A percentile compares a stretch with the other conserved stretches of the same genome.
phyloP scores from a whole-genome alignment of 2,888 invertebrate species.

The Actias luna region DNA sequence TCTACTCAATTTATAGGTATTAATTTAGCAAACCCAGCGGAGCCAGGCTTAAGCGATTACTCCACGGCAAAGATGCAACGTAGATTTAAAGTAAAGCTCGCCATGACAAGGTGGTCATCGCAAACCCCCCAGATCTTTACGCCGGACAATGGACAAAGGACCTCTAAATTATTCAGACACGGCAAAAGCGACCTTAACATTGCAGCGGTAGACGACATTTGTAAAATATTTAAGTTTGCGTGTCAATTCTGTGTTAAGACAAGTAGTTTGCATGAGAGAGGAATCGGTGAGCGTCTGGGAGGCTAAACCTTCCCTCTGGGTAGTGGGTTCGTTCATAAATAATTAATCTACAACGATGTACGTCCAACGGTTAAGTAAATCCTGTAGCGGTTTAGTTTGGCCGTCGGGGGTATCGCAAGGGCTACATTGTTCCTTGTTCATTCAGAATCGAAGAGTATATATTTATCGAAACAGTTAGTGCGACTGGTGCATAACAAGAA shows the following conservation, averaged over 20 bases:
- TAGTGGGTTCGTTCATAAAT: constrained; percentile 71
- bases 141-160: constrained; percentile 77
- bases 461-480: not conserved
- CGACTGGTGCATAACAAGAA: not conserved
- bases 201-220: constrained; percentile 58
- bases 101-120: constrained; percentile 81
- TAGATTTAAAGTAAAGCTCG: constrained; percentile 75
- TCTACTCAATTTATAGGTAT: constrained; percentile 59
- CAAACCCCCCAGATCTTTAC: constrained; percentile 73
- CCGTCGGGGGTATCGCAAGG: constrained; percentile 44
- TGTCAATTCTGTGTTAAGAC: constrained; percentile 75
- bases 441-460: not conserved
- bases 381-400: constrained; percentile 59
- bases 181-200: constrained; percentile 72
- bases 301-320: constrained; percentile 69
- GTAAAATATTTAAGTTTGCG: constrained; percentile 70
- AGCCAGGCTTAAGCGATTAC: constrained; percentile 73
- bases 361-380: constrained; percentile 71
- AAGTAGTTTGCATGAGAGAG: constrained; percentile 78
- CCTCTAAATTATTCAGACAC: constrained; percentile 73
- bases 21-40: constrained; percentile 61
- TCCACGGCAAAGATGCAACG: constrained; percentile 75
- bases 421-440: constrained; percentile 45
- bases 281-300: constrained; percentile 74
- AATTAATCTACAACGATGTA: constrained; percentile 77